Evolutionary conservation across 2,888 invertebrate genomes (phyloP).

Genomic region (Patella caerulea): DNA sequence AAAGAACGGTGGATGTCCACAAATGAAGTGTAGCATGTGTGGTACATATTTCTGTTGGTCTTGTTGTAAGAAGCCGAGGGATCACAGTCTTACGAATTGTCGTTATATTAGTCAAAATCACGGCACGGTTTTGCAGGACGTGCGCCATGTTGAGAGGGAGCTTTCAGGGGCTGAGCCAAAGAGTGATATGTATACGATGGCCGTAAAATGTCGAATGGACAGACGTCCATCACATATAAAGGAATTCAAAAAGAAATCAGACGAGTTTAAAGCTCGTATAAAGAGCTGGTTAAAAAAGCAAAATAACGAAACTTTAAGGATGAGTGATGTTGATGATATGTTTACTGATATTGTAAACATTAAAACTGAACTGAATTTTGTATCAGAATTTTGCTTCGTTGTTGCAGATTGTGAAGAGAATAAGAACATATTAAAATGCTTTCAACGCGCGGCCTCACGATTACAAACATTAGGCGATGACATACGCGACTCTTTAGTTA

Average conservation of each 20-base stretch:
- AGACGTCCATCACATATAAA: neutral
- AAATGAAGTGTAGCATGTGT: constrained; percentile 45
- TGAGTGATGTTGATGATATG: neutral
- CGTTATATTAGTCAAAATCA: too few relatives aligned
- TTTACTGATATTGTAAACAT: neutral
- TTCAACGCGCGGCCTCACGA: too few relatives aligned
- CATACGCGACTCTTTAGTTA: too few relatives aligned
- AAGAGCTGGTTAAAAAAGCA: neutral
- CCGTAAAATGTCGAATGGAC: neutral
- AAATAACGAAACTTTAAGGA: neutral
- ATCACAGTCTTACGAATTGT: neutral
- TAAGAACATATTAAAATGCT: too few relatives aligned
- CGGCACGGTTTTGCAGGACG: too few relatives aligned
- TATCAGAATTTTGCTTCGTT: neutral
- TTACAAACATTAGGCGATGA: too few relatives aligned
- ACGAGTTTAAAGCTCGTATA: neutral
- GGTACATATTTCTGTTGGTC: constrained; percentile 49
- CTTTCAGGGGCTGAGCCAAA: too few relatives aligned
- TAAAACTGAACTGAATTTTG: neutral
- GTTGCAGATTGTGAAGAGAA: neutral
- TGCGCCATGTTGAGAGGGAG: too few relatives aligned
- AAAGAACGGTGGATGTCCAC: constrained; percentile 49
- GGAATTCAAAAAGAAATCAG: neutral
- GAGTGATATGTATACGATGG: too few relatives aligned
- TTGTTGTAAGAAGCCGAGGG: constrained; percentile 30